Base-by-base conservation (phyloP, 37 sponge, comb jelly and placozoan species). In the Theonella swinhoei region DNA sequence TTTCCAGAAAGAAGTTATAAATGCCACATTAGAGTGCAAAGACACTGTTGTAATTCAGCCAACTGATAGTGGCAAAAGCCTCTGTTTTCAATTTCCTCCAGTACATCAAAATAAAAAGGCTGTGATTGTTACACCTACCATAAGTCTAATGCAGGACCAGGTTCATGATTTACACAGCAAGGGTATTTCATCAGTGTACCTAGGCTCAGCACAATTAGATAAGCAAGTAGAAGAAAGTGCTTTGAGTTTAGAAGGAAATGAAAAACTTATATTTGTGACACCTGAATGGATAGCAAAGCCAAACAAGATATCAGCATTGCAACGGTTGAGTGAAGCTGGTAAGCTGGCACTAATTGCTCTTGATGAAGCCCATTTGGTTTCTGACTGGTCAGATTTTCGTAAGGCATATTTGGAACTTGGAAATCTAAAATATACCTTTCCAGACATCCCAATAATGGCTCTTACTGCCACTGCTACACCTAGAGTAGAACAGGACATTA, bases 91-190 rank as follows among this genome's bases (percentile, higher is more conserved):
- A n/a, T n/a, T n/a, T n/a, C n/a, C n/a, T n/a, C n/a, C n/a, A n/a
- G n/a, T n/a, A n/a, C n/a, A n/a, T n/a, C n/a, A n/a, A n/a, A n/a
- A n/a, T n/a, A n/a, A n/a, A n/a, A n/a, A n/a, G n/a, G n/a, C n/a
- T 23, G 2, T 77, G 34, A 29, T 77, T 62, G 33, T 77, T 28
- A 62, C 78, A 62, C 78, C 78, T 62, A 79, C 80, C 37, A 79
- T 79, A n/a, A 79, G 80, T 67, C 34, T 79, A 33, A 79, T 79
- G 80, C 69, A 75, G 54, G 67, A 65, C 67, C 67, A 65, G 67
- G n/a, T n/a, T n/a, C n/a, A n/a, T n/a, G n/a, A n/a, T n/a, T n/a
- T n/a, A n/a, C n/a, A n/a, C n/a, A n/a, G n/a, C n/a, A n/a, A n/a
- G n/a, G n/a, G n/a, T n/a, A n/a, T n/a, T n/a, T n/a, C n/a, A n/a